Evolutionary conservation across 2,113 vertebrate genomes (phyloP).

Genomic region (Bufo bufo): DNA sequence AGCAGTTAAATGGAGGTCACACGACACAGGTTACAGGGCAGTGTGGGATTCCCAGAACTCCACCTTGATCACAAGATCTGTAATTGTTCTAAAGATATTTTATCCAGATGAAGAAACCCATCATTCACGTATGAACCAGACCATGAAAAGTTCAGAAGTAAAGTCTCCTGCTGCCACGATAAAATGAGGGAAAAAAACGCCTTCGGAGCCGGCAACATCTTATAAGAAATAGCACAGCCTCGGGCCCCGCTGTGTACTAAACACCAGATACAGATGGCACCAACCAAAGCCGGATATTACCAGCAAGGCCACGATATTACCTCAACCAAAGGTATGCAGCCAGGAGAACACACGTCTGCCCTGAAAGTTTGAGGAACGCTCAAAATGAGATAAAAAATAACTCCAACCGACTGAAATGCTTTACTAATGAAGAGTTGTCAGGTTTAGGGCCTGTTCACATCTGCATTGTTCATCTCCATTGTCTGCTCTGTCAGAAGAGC

Average conservation of each 20-base stretch:
- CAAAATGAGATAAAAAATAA: no score
- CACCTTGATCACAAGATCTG: conserved; percentile 34
- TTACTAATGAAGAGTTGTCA: no score
- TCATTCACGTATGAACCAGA: conserved; percentile 49
- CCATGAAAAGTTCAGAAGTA: conserved; percentile 48
- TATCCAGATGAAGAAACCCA: conserved; percentile 39
- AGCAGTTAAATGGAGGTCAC: neutral
- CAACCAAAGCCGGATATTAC: conserved; percentile 1
- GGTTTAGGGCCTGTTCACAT: no score
- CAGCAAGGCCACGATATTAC: neutral
- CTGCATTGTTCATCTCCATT: no score
- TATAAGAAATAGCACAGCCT: conserved; percentile 32
- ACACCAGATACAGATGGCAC: neutral
- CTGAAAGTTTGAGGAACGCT: neutral
- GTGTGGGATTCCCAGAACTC: conserved; percentile 6
- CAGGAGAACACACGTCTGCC: neutral
- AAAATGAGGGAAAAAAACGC: neutral
- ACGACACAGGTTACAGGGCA: neutral
- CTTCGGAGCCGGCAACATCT: neutral
- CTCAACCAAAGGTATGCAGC: neutral
- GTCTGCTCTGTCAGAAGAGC: no score
- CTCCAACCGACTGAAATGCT: neutral
- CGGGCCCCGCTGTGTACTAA: conserved; percentile 16
- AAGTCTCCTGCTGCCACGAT: conserved; percentile 40
- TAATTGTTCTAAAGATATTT: conserved; percentile 50